Evolutionary conservation across 2,797 vertebrate species (phyloP).

Genomic region (Sardinella longiceps): DNA sequence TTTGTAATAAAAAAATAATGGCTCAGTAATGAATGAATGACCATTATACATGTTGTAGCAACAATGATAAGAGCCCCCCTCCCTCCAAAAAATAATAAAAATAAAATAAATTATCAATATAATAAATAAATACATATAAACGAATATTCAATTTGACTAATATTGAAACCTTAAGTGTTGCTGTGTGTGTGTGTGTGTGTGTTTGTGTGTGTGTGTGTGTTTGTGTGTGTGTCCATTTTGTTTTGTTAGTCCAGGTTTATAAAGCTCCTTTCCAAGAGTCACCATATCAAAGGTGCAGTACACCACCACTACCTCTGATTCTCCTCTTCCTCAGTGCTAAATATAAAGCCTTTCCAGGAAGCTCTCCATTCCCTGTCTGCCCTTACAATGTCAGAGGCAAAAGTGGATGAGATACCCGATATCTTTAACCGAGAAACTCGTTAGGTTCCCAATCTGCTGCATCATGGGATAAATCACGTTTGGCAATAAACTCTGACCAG

Average conservation of each 20-base stretch:
- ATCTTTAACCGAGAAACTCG: not conserved
- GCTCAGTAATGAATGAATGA: too few species aligned
- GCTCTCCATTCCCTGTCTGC: not conserved
- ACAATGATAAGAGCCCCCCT: too few species aligned
- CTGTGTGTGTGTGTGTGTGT: too few species aligned
- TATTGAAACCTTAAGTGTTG: too few species aligned
- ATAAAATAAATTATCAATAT: too few species aligned
- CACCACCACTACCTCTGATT: not conserved
- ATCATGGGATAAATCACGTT: not conserved
- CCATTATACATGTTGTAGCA: too few species aligned
- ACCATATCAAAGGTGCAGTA: not conserved
- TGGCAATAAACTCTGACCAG: not conserved
- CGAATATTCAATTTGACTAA: too few species aligned
- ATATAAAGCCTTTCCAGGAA: conserved; percentile 12
- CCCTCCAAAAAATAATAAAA: too few species aligned
- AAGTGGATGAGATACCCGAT: conserved; percentile 10
- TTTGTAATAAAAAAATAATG: too few species aligned
- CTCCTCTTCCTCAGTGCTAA: not conserved
- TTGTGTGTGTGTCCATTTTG: not conserved
- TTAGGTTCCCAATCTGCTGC: not conserved
- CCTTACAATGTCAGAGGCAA: not conserved
- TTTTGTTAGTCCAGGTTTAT: not conserved
- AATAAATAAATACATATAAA: too few species aligned
- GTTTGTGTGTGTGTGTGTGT: not conserved
- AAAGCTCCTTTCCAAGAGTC: not conserved